These are phyloP conservation scores for Troglohyphantes excavatus DNA, from an alignment of 2,888 invertebrate genomes.

Conservation along the genomic window DNA sequence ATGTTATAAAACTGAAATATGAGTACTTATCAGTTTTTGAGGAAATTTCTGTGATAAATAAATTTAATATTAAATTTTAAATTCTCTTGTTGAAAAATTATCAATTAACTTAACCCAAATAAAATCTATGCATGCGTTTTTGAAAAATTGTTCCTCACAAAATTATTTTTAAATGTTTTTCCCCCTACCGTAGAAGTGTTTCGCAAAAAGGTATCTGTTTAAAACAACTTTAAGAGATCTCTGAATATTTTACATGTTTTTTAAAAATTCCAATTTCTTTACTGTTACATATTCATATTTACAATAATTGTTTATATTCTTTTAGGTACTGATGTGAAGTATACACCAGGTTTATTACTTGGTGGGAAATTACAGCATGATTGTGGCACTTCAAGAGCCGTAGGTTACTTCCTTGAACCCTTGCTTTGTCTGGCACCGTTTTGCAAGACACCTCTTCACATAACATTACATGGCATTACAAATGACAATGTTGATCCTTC, in stretches of 20 bases:
- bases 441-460: conserved; percentile 93
- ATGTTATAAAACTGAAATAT: no score
- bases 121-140: no score
- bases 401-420: conserved; percentile 94
- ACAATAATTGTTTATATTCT: neutral
- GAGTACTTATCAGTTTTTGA: no score
- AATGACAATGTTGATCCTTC: conserved; percentile 86
- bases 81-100: no score
- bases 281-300: neutral
- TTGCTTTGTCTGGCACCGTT: conserved; percentile 95
- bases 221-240: neutral
- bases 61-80: no score
- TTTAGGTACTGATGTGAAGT: conserved; percentile 91
- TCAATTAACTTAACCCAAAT: no score
- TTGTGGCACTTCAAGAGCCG: conserved; percentile 90
- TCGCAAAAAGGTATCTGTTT: neutral
- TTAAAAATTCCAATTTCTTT: neutral
- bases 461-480: conserved; percentile 93
- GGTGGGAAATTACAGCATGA: conserved; percentile 95
- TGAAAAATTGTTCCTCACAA: no score
- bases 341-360: conserved; percentile 93
- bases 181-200: neutral
- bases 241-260: neutral
- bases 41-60: no score
- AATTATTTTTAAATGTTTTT: no score